Base-by-base conservation (phyloP, 23 tunicate genomes). In the Botrylloides violaceus region DNA sequence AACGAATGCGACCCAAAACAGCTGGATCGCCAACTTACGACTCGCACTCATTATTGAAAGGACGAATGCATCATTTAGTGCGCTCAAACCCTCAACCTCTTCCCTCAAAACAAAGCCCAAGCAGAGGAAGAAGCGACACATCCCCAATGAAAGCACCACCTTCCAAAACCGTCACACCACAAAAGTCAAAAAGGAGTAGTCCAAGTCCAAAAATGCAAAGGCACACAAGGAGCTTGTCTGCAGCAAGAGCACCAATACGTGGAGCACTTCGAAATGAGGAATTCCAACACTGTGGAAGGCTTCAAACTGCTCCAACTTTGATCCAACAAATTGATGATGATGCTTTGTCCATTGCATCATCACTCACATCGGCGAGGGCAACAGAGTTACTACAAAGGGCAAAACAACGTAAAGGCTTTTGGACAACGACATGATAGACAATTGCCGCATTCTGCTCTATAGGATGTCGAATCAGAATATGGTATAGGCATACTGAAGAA, bases 281-380 rank as follows among this genome's bases (percentile, higher is more conserved):
- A 70, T 90, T 90, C 43, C 97, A 90, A 76, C 90, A 79, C 70
- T 90, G 81, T 75, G 84, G 88, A 20, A 68, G 74, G 47, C 74
- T 22, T 23, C 74, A 37, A 22, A 36, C 74, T 4, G 15, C 58
- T 35, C 58, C 56, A 23, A n/a, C 12, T 32, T 9, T 37, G 0
- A 18, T 0, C 23, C 1, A 35, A 19, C 26, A 56, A 68, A n/a
- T n/a, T n/a, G 57, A 37, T 0, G 58, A 68, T 43, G 97, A 90
- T 70, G 49, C 36, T 34, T 34, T 90, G 1, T 82, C 96, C 12
- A 29, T 77, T 43, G 84, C 85, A 3, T 81, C 88, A 1, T 38
- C 76, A 3, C 66, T 60, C 6, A 77, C 97, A 3, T 63, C 74
- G 29, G 89, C 89, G 6, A 58, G 85, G 32, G 89, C 89, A 21